Percentiles rank a stretch among this genome's conserved stretches.
Evolutionary conservation across 2,113 vertebrate species (phyloP).

Genomic region (Lethenteron reissneri): DNA sequence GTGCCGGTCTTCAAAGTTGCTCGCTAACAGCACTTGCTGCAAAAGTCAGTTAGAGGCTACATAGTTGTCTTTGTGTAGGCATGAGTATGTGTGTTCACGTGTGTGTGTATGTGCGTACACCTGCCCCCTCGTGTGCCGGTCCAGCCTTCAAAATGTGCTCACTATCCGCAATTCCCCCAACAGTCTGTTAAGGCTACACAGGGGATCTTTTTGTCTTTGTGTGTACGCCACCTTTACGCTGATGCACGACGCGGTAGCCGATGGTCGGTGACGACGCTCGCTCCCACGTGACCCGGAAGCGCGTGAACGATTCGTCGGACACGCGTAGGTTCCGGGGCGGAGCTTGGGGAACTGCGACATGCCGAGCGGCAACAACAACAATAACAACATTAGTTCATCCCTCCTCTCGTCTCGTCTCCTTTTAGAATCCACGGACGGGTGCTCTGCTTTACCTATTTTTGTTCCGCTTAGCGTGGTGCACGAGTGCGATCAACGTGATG

Average conservation of each 20-base stretch:
- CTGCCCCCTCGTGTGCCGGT: too few relatives aligned
- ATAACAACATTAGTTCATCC: conserved; percentile 8
- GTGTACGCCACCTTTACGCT: conserved; percentile 40
- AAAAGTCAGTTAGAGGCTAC: too few relatives aligned
- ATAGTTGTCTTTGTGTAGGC: too few relatives aligned
- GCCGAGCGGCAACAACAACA: conserved; percentile 10
- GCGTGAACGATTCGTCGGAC: conserved; percentile 93
- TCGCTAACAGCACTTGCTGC: too few relatives aligned
- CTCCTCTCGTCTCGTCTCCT: background rate
- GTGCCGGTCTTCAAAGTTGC: too few relatives aligned
- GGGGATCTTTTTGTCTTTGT: too few relatives aligned
- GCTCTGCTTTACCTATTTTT: background rate
- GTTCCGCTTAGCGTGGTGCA: background rate
- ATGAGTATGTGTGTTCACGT: too few relatives aligned
- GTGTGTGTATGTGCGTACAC: too few relatives aligned
- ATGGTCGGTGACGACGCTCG: conserved; percentile 53
- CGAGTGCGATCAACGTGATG: background rate
- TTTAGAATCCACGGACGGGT: background rate
- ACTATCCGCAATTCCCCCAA: too few relatives aligned
- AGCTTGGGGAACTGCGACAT: conserved; percentile 44
- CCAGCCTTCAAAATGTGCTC: too few relatives aligned
- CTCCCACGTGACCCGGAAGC: conserved; percentile 87
- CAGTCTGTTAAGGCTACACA: too few relatives aligned
- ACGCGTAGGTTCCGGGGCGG: conserved; percentile 69
- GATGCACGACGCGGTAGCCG: conserved; percentile 70